These are phyloP conservation scores for Chrysocyon brachyurus DNA, from an alignment of 2,797 vertebrate genomes.

Conservation along the genomic window DNA sequence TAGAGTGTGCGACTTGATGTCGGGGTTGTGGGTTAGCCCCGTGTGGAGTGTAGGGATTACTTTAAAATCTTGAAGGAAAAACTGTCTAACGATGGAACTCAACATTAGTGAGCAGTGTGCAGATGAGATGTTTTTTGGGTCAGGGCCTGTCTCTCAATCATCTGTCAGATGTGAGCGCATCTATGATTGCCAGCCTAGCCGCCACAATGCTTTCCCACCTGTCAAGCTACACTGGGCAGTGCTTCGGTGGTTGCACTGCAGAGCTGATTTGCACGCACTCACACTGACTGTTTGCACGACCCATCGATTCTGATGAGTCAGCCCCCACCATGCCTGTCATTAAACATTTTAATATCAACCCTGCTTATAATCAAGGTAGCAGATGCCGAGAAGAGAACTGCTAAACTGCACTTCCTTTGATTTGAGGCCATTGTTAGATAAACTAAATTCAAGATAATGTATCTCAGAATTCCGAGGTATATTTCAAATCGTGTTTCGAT, in stretches of 20 bases:
- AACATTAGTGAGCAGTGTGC: not conserved
- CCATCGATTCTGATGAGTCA: not conserved
- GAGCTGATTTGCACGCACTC: not conserved
- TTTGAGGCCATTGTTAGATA: not conserved
- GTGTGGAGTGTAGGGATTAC: not conserved
- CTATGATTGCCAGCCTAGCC: too few species aligned
- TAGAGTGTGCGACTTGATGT: rapidly evolving
- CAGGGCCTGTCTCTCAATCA: not conserved
- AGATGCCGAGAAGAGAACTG: not conserved
- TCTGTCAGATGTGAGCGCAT: not conserved
- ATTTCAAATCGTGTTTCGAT: not conserved
- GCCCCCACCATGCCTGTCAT: too few species aligned
- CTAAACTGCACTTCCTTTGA: not conserved
- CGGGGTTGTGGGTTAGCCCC: not conserved
- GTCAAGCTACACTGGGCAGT: not conserved
- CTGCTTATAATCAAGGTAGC: not conserved
- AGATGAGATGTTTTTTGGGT: not conserved
- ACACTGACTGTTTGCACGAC: rapidly evolving
- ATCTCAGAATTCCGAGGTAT: not conserved
- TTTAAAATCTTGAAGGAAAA: not conserved
- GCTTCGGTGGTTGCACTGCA: rapidly evolving
- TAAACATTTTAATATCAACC: not conserved
- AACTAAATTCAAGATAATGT: slow-evolving; percentile 1
- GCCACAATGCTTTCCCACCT: not conserved
- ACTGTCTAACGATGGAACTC: not conserved